Conservation (phyloP, 2,888 invertebrate genomes). For the Drosophila prolongata region DNA sequence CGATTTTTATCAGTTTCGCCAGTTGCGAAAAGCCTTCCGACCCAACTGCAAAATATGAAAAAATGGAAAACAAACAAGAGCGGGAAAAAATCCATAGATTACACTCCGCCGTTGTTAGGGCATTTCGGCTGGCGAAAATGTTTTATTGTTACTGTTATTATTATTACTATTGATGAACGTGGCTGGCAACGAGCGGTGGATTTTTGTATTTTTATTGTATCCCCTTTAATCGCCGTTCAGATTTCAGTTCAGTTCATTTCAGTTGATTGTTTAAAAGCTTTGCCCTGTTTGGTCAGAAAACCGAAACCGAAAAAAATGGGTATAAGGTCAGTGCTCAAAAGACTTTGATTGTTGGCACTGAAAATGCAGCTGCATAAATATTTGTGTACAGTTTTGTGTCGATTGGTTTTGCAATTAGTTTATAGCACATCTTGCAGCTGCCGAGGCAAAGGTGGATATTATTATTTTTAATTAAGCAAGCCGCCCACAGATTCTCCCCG, state of each 20-base stretch:
- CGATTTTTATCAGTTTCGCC: conserved; percentile 51
- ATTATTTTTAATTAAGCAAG: conserved; percentile 32
- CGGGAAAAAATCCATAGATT: conserved; percentile 39
- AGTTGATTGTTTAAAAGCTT: conserved; percentile 58
- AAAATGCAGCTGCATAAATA: conserved; percentile 33
- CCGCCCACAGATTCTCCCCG: neutral
- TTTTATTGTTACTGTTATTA: conserved; percentile 62
- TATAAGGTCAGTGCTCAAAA: conserved; percentile 49
- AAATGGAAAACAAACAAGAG: conserved; percentile 28
- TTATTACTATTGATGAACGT: conserved; percentile 68
- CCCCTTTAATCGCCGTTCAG: conserved; percentile 4
- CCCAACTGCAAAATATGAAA: conserved; percentile 45
- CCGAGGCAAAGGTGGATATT: neutral
- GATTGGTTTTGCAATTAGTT: conserved; percentile 43
- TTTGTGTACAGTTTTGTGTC: conserved; percentile 22
- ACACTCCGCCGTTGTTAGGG: conserved; percentile 51
- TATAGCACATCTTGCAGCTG: conserved; percentile 3
- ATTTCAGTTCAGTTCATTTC: conserved; percentile 27
- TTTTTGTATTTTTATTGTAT: conserved; percentile 22
- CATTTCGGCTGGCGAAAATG: conserved; percentile 34
- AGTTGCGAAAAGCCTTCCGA: conserved; percentile 42
- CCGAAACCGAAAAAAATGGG: neutral
- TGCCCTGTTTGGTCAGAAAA: conserved; percentile 32
- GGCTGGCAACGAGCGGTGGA: conserved; percentile 30
- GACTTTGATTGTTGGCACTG: conserved; percentile 35